A percentile compares a stretch with the other conserved stretches of the same genome.
Conservation (phyloP, 2,797 vertebrate genomes). For the Periparus ater region DNA sequence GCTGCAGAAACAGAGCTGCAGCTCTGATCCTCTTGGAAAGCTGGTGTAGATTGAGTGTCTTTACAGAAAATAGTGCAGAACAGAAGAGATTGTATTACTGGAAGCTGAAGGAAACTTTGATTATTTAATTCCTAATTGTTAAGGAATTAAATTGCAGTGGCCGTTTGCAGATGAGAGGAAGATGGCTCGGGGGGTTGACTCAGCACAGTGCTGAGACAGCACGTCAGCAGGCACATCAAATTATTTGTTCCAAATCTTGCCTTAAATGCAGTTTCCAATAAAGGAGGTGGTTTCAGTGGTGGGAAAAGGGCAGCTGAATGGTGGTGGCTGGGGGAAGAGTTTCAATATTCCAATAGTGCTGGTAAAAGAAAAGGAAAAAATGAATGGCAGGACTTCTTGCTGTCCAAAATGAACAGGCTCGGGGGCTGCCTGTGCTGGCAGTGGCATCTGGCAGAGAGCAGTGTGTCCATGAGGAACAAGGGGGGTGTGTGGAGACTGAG, state of each 20-base stretch:
- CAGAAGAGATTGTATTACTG: background rate
- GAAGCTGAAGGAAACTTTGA: background rate
- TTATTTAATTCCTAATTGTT: background rate
- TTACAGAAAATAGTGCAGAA: background rate
- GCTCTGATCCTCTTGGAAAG: background rate
- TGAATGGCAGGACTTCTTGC: background rate
- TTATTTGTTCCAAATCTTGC: background rate
- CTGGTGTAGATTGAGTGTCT: background rate
- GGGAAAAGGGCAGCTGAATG: background rate
- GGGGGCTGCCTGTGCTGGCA: background rate
- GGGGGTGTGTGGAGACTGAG: background rate
- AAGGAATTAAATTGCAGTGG: background rate
- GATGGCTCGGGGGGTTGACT: background rate
- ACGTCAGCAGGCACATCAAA: background rate
- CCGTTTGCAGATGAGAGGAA: background rate
- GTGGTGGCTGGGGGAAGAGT: background rate
- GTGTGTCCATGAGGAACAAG: background rate
- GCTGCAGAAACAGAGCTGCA: background rate
- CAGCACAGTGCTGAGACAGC: background rate
- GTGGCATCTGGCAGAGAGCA: background rate
- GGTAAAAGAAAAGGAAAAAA: background rate
- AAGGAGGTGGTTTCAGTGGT: background rate
- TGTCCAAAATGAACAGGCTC: fast-evolving
- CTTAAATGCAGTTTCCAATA: background rate
- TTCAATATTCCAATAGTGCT: background rate